These are phyloP conservation scores for Protobothrops mucrosquamatus DNA, from an alignment of 2,113 vertebrate genomes.

Conservation along the genomic window DNA sequence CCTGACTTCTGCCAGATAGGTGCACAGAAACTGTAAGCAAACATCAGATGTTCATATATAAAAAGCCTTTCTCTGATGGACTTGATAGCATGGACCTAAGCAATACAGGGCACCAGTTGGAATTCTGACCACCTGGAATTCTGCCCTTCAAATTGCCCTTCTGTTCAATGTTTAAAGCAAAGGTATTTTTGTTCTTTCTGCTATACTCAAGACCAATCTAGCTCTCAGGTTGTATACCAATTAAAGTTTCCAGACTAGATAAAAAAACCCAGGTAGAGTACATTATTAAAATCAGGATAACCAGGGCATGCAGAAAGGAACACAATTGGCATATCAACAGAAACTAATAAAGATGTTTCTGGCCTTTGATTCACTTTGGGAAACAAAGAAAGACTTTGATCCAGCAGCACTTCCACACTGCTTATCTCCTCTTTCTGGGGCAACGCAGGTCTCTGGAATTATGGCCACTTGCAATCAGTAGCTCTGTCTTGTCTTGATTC, in stretches of 20 bases:
- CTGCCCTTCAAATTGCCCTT: neutral
- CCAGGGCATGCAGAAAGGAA: neutral
- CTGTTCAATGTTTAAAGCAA: neutral
- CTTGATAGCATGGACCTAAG: neutral
- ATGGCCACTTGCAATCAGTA: neutral
- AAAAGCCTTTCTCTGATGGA: neutral
- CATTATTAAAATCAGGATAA: neutral
- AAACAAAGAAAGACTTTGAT: neutral
- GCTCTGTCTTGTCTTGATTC: neutral
- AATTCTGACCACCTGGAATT: neutral
- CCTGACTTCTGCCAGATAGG: neutral
- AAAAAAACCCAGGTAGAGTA: neutral
- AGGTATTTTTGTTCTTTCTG: neutral
- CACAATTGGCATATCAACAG: neutral
- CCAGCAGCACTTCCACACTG: neutral
- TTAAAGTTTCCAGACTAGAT: neutral
- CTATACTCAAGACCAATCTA: neutral
- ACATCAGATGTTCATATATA: neutral
- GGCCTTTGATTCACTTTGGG: neutral
- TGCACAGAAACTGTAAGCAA: neutral
- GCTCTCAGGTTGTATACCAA: neutral
- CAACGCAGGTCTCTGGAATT: neutral
- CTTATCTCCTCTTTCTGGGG: neutral
- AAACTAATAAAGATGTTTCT: neutral
- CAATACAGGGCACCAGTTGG: neutral